Evolutionary conservation across 2,797 vertebrate species (phyloP).

Genomic region (Rhynchotus rufescens): DNA sequence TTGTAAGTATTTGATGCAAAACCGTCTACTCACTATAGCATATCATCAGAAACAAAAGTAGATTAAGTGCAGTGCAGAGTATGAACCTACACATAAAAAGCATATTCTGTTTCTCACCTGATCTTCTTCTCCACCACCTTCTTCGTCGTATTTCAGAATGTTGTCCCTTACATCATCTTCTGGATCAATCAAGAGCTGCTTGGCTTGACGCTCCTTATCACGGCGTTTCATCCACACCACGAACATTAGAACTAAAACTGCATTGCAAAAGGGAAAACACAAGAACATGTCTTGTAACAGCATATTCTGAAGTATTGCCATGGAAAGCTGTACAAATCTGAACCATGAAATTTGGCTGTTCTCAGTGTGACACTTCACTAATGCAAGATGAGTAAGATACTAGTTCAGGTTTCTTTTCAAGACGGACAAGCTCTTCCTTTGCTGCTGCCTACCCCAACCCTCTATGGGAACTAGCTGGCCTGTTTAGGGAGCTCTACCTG

Average conservation of each 20-base stretch:
- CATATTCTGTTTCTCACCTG: slow-evolving; percentile 83
- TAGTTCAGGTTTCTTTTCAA: background rate
- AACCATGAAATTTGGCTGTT: background rate
- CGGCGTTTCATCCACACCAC: slow-evolving; percentile 98
- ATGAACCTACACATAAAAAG: background rate
- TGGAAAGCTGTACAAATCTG: background rate
- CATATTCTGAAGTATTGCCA: background rate
- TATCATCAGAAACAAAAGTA: background rate
- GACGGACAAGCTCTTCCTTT: background rate
- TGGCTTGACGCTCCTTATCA: slow-evolving; percentile 95
- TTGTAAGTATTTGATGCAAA: background rate
- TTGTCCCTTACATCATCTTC: slow-evolving; percentile 98
- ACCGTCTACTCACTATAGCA: background rate
- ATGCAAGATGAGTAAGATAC: background rate
- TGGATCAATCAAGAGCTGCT: slow-evolving; percentile 95
- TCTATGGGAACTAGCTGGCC: background rate
- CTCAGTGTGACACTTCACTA: background rate
- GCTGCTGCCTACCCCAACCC: background rate
- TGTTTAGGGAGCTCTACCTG: background rate
- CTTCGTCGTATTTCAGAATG: slow-evolving; percentile 97
- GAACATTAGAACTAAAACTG: slow-evolving; percentile 95
- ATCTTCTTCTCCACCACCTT: slow-evolving; percentile 99
- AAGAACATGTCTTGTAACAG: background rate
- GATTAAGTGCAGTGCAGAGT: background rate
- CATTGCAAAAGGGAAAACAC: background rate